Conservation (phyloP, 2,797 vertebrate species). For the Coilia nasus region DNA sequence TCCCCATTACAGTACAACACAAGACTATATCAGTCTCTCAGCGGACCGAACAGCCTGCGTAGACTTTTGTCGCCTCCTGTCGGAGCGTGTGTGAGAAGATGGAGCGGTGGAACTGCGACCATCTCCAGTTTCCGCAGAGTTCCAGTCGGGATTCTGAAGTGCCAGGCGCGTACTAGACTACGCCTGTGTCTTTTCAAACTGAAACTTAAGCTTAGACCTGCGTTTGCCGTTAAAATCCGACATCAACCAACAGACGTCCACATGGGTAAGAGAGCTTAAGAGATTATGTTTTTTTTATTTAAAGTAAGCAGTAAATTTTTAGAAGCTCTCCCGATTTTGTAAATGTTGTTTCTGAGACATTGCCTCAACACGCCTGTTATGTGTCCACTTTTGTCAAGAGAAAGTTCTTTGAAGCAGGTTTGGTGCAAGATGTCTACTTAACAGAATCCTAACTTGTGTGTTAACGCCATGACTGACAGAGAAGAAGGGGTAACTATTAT, state of each 20-base stretch:
- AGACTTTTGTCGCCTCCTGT: constrained; percentile 13
- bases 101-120: background rate
- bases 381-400: background rate
- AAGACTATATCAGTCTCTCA: too few relatives aligned
- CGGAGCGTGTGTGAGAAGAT: background rate
- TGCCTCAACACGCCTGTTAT: background rate
- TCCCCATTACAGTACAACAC: too few relatives aligned
- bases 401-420: background rate
- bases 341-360: background rate
- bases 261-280: background rate
- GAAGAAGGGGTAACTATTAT: background rate
- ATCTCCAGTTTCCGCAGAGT: background rate
- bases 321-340: background rate
- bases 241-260: background rate
- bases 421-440: background rate
- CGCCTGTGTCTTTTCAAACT: background rate
- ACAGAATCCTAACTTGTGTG: background rate
- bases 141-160: background rate
- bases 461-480: background rate
- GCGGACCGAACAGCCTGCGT: background rate
- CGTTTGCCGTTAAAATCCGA: background rate
- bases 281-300: background rate
- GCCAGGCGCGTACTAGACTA: background rate
- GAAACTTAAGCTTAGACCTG: background rate
- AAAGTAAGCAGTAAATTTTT: background rate